phyloP scores from a whole-genome alignment of 1,140 invertebrate species.

The Rhyacophila brunnea region DNA sequence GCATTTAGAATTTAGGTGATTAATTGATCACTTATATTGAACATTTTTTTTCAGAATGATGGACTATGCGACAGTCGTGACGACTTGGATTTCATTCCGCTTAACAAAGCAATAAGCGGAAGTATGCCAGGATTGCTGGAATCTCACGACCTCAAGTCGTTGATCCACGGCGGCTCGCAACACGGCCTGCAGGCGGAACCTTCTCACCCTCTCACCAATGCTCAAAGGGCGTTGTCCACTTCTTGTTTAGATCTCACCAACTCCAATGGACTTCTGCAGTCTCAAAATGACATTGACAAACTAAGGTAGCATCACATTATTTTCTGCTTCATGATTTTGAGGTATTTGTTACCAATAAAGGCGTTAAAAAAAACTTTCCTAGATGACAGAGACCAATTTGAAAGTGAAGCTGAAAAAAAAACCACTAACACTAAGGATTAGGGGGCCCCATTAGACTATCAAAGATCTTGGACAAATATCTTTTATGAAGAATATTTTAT shows the following conservation, averaged over 20 bases:
- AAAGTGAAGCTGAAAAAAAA: too few relatives aligned
- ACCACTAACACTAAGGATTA: too few relatives aligned
- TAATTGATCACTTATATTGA: too few relatives aligned
- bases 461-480: too few relatives aligned
- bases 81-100: slow-evolving; percentile 42
- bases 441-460: too few relatives aligned
- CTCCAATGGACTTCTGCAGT: slow-evolving; percentile 39
- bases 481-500: too few relatives aligned
- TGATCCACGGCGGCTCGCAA: slow-evolving; percentile 25
- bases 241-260: slow-evolving; percentile 68
- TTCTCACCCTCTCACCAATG: slow-evolving; percentile 32
- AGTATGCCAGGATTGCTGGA: slow-evolving; percentile 24
- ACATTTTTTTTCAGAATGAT: slow-evolving; percentile 45
- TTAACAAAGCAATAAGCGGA: slow-evolving; percentile 37
- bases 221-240: slow-evolving; percentile 64
- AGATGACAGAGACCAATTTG: too few relatives aligned
- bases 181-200: slow-evolving; percentile 37
- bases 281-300: slow-evolving; percentile 39
- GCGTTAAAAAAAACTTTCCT: too few relatives aligned
- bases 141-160: background rate
- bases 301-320: slow-evolving; percentile 39
- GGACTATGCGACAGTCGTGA: slow-evolving; percentile 50
- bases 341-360: too few relatives aligned
- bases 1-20: too few relatives aligned
- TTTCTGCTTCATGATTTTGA: background rate